Evolutionary conservation across 2,797 vertebrate species (phyloP).

Genomic region (Phataginus tetradactyla): DNA sequence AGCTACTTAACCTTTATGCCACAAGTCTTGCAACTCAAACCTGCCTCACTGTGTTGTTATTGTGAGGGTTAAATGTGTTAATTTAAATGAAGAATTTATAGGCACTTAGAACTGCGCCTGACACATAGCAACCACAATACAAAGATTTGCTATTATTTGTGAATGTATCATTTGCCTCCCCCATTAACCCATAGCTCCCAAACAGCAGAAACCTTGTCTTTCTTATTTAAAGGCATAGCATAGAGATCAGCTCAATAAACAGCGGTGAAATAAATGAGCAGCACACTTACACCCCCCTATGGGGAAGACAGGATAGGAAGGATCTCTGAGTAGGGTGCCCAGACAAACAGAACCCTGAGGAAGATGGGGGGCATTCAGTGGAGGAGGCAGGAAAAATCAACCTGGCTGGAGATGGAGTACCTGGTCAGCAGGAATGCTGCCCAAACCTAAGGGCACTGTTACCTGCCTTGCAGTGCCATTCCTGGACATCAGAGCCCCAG

Average conservation of each 20-base stretch:
- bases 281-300: background rate
- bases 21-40: background rate
- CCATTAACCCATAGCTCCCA: background rate
- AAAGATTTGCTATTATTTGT: slow-evolving; percentile 5
- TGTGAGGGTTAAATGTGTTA: background rate
- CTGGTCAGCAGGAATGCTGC: background rate
- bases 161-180: background rate
- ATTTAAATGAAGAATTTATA: slow-evolving; percentile 18
- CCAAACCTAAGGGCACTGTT: background rate
- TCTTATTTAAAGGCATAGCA: background rate
- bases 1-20: background rate
- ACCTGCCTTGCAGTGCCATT: background rate
- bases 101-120: background rate
- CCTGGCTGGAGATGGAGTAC: background rate
- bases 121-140: background rate
- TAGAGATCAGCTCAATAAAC: background rate
- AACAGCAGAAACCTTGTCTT: slow-evolving; percentile 12
- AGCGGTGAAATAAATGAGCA: background rate
- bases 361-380: background rate
- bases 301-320: background rate
- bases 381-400: background rate
- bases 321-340: background rate
- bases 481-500: background rate
- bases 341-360: background rate
- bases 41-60: background rate